Evolutionary conservation across 2,113 vertebrate species (phyloP), one percentile per base, ranked within the genome.

Genomic region (Pluvianellus socialis): DNA sequence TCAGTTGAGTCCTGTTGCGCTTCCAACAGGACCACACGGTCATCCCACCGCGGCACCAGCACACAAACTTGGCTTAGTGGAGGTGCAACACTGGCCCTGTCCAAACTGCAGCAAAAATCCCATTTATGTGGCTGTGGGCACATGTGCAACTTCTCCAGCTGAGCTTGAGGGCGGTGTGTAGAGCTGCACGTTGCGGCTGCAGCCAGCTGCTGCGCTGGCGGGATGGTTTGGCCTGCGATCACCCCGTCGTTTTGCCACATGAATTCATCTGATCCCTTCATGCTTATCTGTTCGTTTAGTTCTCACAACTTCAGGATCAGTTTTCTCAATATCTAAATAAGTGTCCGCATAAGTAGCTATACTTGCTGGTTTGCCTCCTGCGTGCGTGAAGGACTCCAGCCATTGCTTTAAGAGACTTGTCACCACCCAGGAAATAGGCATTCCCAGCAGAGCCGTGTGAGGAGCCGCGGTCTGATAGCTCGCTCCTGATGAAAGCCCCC

Each of bases 111-210:
- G 80, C 59, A 15, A 19, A 40, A 11, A 2, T 1, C 33, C 45
- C 52, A 1, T 7, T 45, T 3, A 7, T 3, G 59, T 14, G 75
- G 9, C 79, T 4, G 0, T 1, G 40, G n/a, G 26, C 17, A 32
- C 2, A 38, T 38, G 38, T 38, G 3, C 6, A 1, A 12, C 1
- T 10, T 6, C 27, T 12, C 10, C 18, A 13, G 32, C 59, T 12
- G 70, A 30, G 55, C 0, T 0, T 8, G 8, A 8, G 11, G 49
- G 32, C 1, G 10, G 23, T 4, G 0, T 0, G 33, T 15, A 6
- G 20, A 19, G 61, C 24, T 5, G 38, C 44, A 7, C 15, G 1
- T 0, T 0, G 2, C 1, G 2, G 55, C 22, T 1, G 6, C 86
- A 14, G 2, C 6, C 42, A 38, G 42, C 26, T 16, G 72, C 72